phyloP scores from a whole-genome alignment of 2,113 vertebrate genomes.

The Daboia siamensis region DNA sequence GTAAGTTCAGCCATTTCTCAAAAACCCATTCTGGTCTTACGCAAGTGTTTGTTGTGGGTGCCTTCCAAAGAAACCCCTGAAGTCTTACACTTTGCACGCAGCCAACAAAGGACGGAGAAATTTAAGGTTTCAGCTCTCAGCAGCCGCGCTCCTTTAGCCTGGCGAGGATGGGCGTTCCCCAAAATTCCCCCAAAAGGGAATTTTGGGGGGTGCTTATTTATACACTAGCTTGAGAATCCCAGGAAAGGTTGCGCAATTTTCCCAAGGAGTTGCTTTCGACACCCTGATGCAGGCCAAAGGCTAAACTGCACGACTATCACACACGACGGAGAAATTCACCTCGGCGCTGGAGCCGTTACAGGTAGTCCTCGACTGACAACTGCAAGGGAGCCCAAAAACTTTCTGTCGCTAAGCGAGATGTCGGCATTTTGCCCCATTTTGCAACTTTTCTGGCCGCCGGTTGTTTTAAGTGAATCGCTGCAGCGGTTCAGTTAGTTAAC shows the following conservation, averaged over 20 bases:
- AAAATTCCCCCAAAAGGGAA: neutral
- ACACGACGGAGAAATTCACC: neutral
- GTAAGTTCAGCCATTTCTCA: neutral
- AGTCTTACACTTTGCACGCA: neutral
- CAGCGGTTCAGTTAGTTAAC: neutral
- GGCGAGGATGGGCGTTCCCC: neutral
- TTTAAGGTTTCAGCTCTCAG: neutral
- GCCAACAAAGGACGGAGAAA: neutral
- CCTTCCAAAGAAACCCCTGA: neutral
- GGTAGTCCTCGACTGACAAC: too few species aligned
- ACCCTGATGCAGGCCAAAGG: neutral
- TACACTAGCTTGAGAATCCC: neutral
- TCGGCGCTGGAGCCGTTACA: neutral
- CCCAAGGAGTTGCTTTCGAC: neutral
- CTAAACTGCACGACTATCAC: neutral
- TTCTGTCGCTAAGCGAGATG: too few species aligned
- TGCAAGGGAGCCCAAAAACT: too few species aligned
- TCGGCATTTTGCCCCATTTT: neutral
- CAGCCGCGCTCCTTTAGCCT: neutral
- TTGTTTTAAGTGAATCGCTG: neutral
- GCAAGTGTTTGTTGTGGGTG: neutral
- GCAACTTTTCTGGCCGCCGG: too few species aligned
- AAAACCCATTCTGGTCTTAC: neutral
- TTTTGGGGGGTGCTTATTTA: neutral
- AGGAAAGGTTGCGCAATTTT: neutral